These are phyloP conservation scores for Clivina fossor DNA, from an alignment of 2,888 invertebrate species.

Conservation along the genomic window DNA sequence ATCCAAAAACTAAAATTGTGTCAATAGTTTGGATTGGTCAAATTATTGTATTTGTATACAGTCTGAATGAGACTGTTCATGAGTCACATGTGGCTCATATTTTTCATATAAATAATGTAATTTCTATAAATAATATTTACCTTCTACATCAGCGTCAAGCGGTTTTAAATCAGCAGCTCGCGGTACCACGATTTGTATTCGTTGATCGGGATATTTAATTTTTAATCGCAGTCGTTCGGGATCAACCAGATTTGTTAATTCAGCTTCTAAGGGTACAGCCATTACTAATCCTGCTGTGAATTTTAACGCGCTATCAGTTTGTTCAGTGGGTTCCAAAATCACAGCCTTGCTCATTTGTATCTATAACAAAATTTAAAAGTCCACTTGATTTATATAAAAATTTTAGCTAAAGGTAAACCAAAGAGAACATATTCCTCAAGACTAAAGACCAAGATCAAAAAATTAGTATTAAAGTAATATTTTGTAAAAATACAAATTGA, in stretches of 20 bases:
- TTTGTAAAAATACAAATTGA: no score
- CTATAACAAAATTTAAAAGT: constrained; percentile 50
- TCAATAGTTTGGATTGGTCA: no score
- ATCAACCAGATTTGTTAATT: constrained; percentile 76
- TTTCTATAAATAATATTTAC: constrained; percentile 35
- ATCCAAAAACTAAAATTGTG: no score
- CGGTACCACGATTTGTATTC: constrained; percentile 80
- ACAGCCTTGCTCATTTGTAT: constrained; percentile 79
- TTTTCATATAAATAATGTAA: no score
- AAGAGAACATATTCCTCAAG: not conserved
- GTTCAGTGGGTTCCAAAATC: constrained; percentile 82
- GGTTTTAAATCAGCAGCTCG: constrained; percentile 74
- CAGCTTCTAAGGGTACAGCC: constrained; percentile 84
- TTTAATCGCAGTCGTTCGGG: constrained; percentile 76
- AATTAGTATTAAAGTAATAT: no score
- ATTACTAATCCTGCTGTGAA: constrained; percentile 92
- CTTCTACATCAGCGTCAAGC: constrained; percentile 58
- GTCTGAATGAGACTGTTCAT: no score
- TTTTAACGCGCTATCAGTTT: constrained; percentile 78
- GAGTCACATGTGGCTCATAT: no score
- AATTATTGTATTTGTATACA: no score
- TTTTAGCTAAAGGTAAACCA: no score
- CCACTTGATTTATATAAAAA: constrained; percentile 29
- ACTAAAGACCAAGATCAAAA: no score
- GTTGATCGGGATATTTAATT: constrained; percentile 90